Evolutionary conservation across 2,113 vertebrate species (phyloP).

Genomic region (Globicephala melas): DNA sequence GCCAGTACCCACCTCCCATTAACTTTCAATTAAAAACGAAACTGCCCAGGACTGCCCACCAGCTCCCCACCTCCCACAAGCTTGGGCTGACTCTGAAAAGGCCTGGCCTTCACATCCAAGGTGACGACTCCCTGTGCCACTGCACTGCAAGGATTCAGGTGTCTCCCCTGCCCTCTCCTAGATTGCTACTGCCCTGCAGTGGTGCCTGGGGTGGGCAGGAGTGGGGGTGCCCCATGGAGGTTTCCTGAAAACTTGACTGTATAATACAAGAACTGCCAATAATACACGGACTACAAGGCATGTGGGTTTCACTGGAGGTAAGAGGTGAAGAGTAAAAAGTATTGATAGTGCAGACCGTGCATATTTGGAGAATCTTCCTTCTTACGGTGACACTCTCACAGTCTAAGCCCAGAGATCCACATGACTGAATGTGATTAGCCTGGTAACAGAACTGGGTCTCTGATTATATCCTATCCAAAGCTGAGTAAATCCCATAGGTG

Average conservation of each 20-base stretch:
- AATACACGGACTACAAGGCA: background rate
- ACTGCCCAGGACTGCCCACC: background rate
- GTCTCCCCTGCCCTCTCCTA: background rate
- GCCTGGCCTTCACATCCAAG: background rate
- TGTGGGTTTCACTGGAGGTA: background rate
- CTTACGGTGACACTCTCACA: background rate
- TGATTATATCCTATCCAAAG: background rate
- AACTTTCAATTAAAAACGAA: background rate
- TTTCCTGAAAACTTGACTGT: background rate
- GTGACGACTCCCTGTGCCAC: background rate
- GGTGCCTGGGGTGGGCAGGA: background rate
- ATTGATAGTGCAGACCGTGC: background rate
- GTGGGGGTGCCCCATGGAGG: accelerated
- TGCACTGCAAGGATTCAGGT: background rate
- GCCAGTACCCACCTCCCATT: background rate
- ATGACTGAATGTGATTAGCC: background rate
- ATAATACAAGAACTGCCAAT: background rate
- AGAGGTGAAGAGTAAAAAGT: background rate
- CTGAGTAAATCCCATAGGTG: background rate
- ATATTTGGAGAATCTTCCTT: background rate
- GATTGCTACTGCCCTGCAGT: background rate
- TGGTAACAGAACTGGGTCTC: background rate
- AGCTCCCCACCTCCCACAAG: background rate
- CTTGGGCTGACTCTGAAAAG: background rate
- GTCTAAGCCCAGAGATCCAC: background rate